These are phyloP conservation scores for Psilopsiagon aurifrons DNA, from an alignment of 2,113 vertebrate species.

Conservation along the genomic window DNA sequence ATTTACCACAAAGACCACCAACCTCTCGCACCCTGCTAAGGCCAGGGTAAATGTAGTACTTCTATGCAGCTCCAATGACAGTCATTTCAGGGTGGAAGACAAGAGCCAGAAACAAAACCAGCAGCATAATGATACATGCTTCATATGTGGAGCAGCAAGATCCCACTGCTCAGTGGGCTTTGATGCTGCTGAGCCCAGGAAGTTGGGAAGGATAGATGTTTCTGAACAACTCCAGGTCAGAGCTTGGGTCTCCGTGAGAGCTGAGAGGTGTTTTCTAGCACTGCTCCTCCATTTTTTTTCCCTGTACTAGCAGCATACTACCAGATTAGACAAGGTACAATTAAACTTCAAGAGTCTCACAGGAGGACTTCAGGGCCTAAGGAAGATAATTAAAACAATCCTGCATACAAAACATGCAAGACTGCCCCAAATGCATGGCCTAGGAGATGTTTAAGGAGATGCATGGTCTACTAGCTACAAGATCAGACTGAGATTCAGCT, in stretches of 20 bases:
- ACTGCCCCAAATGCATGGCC: not conserved
- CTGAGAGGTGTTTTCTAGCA: not conserved
- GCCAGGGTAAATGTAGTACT: not conserved
- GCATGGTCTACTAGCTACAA: not conserved
- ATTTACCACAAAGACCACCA: not conserved
- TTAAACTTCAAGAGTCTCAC: not conserved
- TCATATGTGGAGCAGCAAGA: rapidly evolving
- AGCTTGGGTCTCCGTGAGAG: not conserved
- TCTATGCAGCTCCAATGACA: not conserved
- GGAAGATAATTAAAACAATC: not conserved
- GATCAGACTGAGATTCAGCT: not conserved
- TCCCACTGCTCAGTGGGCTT: not conserved
- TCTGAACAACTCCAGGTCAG: not conserved
- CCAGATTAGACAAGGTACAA: not conserved
- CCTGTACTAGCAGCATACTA: not conserved
- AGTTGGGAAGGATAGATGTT: not conserved
- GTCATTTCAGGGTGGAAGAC: not conserved
- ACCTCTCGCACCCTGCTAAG: not conserved
- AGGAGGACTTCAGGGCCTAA: not conserved
- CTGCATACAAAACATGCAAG: not conserved
- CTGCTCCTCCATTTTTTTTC: not conserved
- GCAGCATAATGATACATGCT: not conserved
- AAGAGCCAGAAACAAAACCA: not conserved
- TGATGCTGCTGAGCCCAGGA: not conserved
- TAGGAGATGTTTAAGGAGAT: not conserved